A percentile compares a stretch with the other conserved stretches of the same genome.
Conservation (phyloP, 2,113 vertebrate genomes). For the Ibidorhyncha struthersii region DNA sequence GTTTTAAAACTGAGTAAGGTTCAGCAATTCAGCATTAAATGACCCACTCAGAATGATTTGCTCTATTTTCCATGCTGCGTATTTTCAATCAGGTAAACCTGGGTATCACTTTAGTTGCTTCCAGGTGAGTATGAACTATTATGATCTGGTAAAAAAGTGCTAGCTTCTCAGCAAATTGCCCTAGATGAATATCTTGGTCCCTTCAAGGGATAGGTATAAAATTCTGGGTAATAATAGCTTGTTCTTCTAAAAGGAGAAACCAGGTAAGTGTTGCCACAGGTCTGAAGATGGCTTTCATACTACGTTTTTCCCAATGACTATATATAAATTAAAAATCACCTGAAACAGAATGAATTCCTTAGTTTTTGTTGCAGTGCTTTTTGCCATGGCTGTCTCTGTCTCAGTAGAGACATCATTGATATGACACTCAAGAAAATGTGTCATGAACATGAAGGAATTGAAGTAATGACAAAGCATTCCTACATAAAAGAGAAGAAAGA, state of each 20-base stretch:
- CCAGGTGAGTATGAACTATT: background rate
- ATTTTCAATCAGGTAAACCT: background rate
- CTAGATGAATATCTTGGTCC: background rate
- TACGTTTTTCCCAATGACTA: background rate
- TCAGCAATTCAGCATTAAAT: conserved; percentile 3
- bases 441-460: background rate
- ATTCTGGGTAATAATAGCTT: background rate
- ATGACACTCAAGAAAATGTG: background rate
- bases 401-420: background rate
- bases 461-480: background rate
- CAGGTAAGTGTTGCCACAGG: background rate
- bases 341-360: background rate
- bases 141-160: background rate
- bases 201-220: background rate
- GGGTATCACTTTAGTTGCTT: background rate
- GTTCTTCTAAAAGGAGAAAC: background rate
- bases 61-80: background rate
- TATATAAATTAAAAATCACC: background rate
- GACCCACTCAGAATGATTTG: background rate
- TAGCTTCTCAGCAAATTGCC: background rate
- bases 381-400: background rate
- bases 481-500: background rate
- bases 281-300: background rate
- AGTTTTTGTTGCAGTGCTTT: background rate
- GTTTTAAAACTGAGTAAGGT: background rate